Evolutionary conservation across 2,888 invertebrate species (phyloP), one percentile per base, ranked within the genome.

Genomic region (Masnerella sp.): DNA sequence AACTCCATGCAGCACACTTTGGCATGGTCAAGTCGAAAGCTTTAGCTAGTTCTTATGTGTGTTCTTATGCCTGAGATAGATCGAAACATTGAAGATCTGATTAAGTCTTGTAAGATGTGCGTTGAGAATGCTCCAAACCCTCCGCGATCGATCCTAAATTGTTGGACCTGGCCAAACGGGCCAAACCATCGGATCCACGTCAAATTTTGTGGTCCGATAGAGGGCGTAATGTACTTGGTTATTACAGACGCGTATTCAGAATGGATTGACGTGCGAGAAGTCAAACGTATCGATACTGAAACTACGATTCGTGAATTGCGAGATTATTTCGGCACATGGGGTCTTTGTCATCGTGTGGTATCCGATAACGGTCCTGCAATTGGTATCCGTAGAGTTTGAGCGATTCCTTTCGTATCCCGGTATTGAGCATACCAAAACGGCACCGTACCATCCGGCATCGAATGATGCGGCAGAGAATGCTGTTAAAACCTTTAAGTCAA

Each of bases 11-110:
- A 2, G 17, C 56, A 0, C 76, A 79, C 28, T 51, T 76, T 28
- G 76, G 77, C 0, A 69, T 77, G 0, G 72, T 72, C 0, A 56
- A 65, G 20, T 77, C 77, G 52, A 77, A 77, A 28, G 52, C 70
- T 0, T 15, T 78, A 1, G 77, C 78, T 0, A 34, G 77, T 5
- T 77, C 77, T 0, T 72, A 65, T 22, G 47, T 77, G 2, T 79
- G 79, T 79, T 80, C n/a, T n/a, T n/a, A n/a, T 78, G 77, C 71
- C 77, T 1, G 51, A 25, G 1, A 70, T 78, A 0, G 78, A 79
- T 30, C 7, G 11, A 5, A 77, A 78, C 5, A 76, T 78, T 2
- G 74, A 80, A n/a, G 45, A 51, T 4, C 2, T 74, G 5, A 28
- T 36, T 1, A 79, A 76, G 43, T 36, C 65, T 0, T 79, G 78